Evolutionary conservation across 2,113 vertebrate species (phyloP), one percentile per base, ranked within the genome.

Genomic region (Oophaga pumilio): DNA sequence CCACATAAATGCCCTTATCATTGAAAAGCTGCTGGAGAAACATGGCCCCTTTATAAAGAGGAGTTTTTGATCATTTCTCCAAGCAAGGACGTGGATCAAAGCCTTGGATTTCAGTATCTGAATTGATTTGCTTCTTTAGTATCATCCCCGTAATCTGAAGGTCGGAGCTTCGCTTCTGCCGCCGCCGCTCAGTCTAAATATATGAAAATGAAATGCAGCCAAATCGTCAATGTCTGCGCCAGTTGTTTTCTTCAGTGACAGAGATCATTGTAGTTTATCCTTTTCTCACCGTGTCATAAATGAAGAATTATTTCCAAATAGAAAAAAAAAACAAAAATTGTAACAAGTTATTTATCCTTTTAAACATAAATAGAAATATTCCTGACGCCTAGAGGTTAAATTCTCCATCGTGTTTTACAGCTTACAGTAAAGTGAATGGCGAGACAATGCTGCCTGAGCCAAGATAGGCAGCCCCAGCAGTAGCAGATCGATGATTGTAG

Each of bases 41-140:
- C 57, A 20, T 10, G 15, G 43, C 69, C 15, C 33, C 69, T 76
- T 28, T 43, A 85, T 76, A n/a, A 12, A 1, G 68, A 71, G 53
- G 53, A 9, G 26, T 84, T 84, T 56, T 84, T 76, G 28, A 60
- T 60, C 22, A 85, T 85, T 85, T 76, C 26, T 84, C 56, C 50
- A 33, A 26, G 56, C 73, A 76, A 62, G 60, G 57, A 77, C 20
- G 10, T 12, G 12, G 33, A 77, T 64, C 9, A 64, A 49, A 76
- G 56, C 62, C 6, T 43, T 22, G 17, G 52, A 24, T 49, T 43
- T 60, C 53, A 6, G n/a, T 18, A 43, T 74, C 2, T 33, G 50
- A 85, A 59, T 73, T 85, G 66, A 85, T 85, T 73, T 33, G 52
- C 66, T 73, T 12, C 83, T 71, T 43, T 84, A 73, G 60, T 59